A percentile compares a stretch with the other conserved stretches of the same genome.
These are phyloP conservation scores for Timandra comae DNA, from an alignment of 2,888 invertebrate species.

Conservation along the genomic window DNA sequence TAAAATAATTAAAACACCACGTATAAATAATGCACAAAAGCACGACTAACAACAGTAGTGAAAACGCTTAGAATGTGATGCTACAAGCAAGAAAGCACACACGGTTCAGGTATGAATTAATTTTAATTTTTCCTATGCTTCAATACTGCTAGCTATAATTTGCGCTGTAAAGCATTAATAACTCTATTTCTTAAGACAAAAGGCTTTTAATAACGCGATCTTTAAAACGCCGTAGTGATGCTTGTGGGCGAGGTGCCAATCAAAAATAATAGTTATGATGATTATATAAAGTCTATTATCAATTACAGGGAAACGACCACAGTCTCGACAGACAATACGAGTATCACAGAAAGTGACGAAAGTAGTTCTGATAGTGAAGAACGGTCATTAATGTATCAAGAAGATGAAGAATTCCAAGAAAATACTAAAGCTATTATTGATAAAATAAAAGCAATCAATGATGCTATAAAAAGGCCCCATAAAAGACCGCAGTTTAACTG, in stretches of 20 bases:
- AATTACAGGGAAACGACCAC: constrained; percentile 39
- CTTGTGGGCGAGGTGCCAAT: constrained; percentile 9
- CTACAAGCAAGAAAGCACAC: constrained; percentile 25
- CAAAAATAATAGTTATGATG: background rate
- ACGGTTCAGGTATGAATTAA: constrained; percentile 62
- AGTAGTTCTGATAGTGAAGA: constrained; percentile 28
- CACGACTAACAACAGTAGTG: constrained; percentile 40
- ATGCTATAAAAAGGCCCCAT: constrained; percentile 52
- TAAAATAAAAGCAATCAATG: constrained; percentile 75
- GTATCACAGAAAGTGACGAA: constrained; percentile 14
- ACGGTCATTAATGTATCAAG: constrained; percentile 37
- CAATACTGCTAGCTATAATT: too few species aligned
- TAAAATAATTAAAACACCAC: constrained; percentile 6
- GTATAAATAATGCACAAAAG: constrained; percentile 25
- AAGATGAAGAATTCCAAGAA: constrained; percentile 29
- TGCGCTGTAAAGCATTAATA: too few species aligned
- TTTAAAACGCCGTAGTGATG: constrained; percentile 3
- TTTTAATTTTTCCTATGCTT: constrained; percentile 39
- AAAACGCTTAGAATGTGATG: constrained; percentile 27
- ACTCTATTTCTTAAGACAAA: too few species aligned
- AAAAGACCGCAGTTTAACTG: constrained; percentile 40
- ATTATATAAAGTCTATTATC: constrained; percentile 17
- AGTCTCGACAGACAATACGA: constrained; percentile 15
- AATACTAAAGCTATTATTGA: constrained; percentile 64
- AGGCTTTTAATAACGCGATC: too few species aligned